Percentiles rank a stretch among this genome's conserved stretches.
phyloP scores from a whole-genome alignment of 2,888 invertebrate species.

The Apomyelois bistriatella region DNA sequence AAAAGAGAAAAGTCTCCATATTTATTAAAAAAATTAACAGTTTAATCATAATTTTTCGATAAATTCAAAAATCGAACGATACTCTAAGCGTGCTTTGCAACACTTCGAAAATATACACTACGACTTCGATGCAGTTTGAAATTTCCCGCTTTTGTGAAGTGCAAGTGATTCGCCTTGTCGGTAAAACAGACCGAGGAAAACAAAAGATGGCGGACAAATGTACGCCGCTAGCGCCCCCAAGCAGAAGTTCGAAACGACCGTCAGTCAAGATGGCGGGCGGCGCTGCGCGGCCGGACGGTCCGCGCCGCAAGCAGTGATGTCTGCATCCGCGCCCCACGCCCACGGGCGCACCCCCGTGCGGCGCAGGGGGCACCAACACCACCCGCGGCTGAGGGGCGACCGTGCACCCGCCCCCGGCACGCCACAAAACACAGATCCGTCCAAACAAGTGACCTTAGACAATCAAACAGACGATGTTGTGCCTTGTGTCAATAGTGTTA shows the following conservation, averaged over 20 bases:
- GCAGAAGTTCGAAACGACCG: slow-evolving; percentile 41
- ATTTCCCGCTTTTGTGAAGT: slow-evolving; percentile 47
- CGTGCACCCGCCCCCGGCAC: slow-evolving; percentile 75
- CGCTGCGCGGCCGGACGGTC: slow-evolving; percentile 72
- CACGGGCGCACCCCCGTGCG: slow-evolving; percentile 80
- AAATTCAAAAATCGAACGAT: not conserved
- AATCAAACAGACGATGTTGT: slow-evolving; percentile 70
- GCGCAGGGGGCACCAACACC: slow-evolving; percentile 88
- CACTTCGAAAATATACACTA: not conserved
- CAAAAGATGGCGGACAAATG: slow-evolving; percentile 56
- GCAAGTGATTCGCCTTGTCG: slow-evolving; percentile 40
- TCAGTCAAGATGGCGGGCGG: slow-evolving; percentile 82
- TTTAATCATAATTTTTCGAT: too few relatives aligned
- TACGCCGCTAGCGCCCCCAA: slow-evolving; percentile 63
- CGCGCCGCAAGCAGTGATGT: slow-evolving; percentile 76
- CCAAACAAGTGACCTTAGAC: slow-evolving; percentile 72
- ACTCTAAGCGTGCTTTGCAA: not conserved
- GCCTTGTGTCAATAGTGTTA: slow-evolving; percentile 79
- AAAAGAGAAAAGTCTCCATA: too few relatives aligned
- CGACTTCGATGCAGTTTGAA: slow-evolving; percentile 26
- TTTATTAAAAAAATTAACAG: too few relatives aligned
- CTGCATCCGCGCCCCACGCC: slow-evolving; percentile 79
- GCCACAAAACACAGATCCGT: slow-evolving; percentile 53
- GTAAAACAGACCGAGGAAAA: slow-evolving; percentile 60
- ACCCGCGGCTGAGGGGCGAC: slow-evolving; percentile 83